Evolutionary conservation across 2,113 vertebrate species (phyloP), one percentile per base, ranked within the genome.

Genomic region (Vicugna pacos): DNA sequence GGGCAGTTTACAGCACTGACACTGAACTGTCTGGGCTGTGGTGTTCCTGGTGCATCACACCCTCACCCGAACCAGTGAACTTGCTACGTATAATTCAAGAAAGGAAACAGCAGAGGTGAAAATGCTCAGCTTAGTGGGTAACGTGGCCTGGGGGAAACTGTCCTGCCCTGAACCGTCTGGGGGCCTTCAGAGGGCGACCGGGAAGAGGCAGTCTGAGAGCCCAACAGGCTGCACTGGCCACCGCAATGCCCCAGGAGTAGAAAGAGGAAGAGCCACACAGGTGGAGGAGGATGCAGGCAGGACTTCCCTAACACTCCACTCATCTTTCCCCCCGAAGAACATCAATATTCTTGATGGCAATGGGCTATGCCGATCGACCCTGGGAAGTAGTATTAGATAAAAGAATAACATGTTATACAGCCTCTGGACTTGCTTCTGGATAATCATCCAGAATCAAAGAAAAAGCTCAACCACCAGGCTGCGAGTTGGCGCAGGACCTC

Each of bases 371-470:
- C 16, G 1, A 83, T 5, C 13, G 0, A 64, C 46, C 12, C 64
- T 48, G 24, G 7, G 30, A 30, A 3, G 28, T 20, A n/a, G 70
- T 22, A 65, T 22, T 14, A 52, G 20, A 15, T 26, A 15, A 38
- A 81, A 80, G 62, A 73, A n/a, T 38, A n/a, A 46, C 26, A n/a
- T 12, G 16, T 10, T 35, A 26, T 52, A 32, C 22, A 60, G 48
- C 19, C 1, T 50, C 54, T 42, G 62, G 26, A 14, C 22, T 88
- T 19, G 54, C 38, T 62, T n/a, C 82, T 69, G 32, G 32, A 82
- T 28, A 69, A n/a, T 28, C n/a, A 50, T 76, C 35, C 14, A 81
- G 54, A 81, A 88, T 89, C 73, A 67, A 70, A 93, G 56, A 24
- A 76, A 67, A 60, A 58, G 9, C 26, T 84, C 38, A 46, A n/a